phyloP scores from a whole-genome alignment of 2,888 invertebrate genomes.

The Ochropleura plecta region DNA sequence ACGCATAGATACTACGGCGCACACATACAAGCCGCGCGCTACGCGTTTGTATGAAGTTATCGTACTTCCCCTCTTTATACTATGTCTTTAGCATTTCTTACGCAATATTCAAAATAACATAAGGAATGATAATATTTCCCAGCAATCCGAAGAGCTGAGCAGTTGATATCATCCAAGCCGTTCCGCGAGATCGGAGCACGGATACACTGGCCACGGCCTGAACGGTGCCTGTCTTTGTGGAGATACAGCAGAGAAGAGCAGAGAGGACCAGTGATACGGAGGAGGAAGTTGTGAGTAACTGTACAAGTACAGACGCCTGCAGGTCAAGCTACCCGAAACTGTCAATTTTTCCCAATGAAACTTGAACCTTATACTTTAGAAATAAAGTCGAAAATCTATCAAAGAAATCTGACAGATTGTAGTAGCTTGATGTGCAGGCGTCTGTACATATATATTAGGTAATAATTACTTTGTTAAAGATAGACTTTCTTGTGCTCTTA shows the following conservation, averaged over 20 bases:
- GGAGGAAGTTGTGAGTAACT: slow-evolving; percentile 73
- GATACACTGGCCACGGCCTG: slow-evolving; percentile 92
- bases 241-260: slow-evolving; percentile 81
- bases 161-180: slow-evolving; percentile 87
- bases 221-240: slow-evolving; percentile 90
- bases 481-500: not conserved
- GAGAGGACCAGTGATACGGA: slow-evolving; percentile 68
- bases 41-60: too few relatives aligned
- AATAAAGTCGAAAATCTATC: too few relatives aligned
- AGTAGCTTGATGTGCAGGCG: too few relatives aligned
- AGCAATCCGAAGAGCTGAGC: slow-evolving; percentile 91
- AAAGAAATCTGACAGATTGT: too few relatives aligned
- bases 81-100: not conserved
- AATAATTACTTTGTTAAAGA: not conserved
- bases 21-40: too few relatives aligned
- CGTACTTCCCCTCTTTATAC: too few relatives aligned
- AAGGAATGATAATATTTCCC: slow-evolving; percentile 10
- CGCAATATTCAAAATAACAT: not conserved
- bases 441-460: not conserved
- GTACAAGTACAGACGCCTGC: too few relatives aligned
- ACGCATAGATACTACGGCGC: too few relatives aligned
- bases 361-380: too few relatives aligned
- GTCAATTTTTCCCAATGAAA: too few relatives aligned
- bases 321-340: too few relatives aligned
- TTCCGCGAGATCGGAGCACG: slow-evolving; percentile 91